phyloP scores from a whole-genome alignment of 2,797 vertebrate genomes.

The Prionace glauca region DNA sequence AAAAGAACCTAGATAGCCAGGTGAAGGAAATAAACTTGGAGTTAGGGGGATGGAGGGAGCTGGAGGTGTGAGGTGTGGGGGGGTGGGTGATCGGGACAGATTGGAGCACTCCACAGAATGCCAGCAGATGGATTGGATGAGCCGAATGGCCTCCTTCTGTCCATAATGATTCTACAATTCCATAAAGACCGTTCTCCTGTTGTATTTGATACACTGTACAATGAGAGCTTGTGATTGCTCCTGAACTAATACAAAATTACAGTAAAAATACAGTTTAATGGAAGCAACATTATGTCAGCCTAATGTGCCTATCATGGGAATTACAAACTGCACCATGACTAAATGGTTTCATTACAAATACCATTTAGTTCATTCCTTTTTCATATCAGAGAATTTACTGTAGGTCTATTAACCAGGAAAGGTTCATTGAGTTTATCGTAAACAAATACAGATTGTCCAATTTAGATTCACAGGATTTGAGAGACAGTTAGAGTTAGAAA shows the following conservation, averaged over 20 bases:
- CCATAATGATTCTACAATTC: background rate
- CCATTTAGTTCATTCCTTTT: background rate
- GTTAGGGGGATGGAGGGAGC: background rate
- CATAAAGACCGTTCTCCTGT: background rate
- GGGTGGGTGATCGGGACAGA: no score
- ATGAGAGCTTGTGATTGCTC: background rate
- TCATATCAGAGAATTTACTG: background rate
- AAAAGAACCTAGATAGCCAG: no score
- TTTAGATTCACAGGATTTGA: background rate
- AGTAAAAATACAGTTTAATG: background rate
- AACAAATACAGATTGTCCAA: background rate
- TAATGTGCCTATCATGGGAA: background rate
- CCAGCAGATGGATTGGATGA: background rate
- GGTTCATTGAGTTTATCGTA: background rate
- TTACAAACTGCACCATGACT: background rate
- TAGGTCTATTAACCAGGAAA: background rate
- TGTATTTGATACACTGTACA: background rate
- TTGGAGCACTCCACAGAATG: background rate
- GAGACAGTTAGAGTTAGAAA: background rate
- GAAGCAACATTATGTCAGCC: background rate
- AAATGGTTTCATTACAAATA: constrained; percentile 3
- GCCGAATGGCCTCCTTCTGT: background rate
- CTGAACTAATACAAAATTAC: background rate
- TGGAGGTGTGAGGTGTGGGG: no score
- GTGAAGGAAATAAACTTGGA: background rate